Evolutionary conservation across 2,113 vertebrate genomes (phyloP), one percentile per base, ranked within the genome.

Genomic region (Cyanoramphus novaezelandiae): DNA sequence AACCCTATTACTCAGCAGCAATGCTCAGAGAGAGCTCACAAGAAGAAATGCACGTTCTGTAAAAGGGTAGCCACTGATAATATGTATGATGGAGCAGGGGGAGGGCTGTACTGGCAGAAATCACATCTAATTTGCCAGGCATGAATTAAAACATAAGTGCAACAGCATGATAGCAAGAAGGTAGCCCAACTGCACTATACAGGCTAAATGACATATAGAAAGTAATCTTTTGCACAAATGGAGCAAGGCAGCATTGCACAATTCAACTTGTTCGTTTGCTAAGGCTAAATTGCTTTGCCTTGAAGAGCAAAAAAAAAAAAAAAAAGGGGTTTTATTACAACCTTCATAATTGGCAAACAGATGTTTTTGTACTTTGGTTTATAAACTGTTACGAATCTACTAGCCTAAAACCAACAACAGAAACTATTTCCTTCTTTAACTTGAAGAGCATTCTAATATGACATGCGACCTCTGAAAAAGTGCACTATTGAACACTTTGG

Each of bases 71-170:
- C 17, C 0, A 0, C 39, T 43, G 25, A 18, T 53, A 28, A 18
- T 2, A 0, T 28, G 9, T 49, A 25, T 57, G 60, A 15, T 6
- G 27, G 7, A 7, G 4, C 2, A 47, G 37, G 4, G 10, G 29
- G 39, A 69, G 60, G 17, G n/a, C 55, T 53, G 19, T 33, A 31
- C 12, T 21, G 28, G 46, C 28, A 76, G 63, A 71, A 75, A 49
- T 46, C 3, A 74, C 53, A 59, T n/a, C 13, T 17, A 24, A 6
- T 49, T 83, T 63, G 90, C 10, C 28, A 39, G 57, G 16, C 44
- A 44, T 7, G 27, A 33, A 68, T 44, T 52, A 33, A 12, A 94
- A 52, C 33, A 69, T 49, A 8, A 90, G 23, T 72, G n/a, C 24
- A 27, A 9, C 10, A 79, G 14, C 20, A 6, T 24, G 27, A 1